Percentiles rank a stretch among this genome's conserved stretches.
Evolutionary conservation across 2,113 vertebrate genomes (phyloP).

Genomic region (Poeciliopsis prolifica): DNA sequence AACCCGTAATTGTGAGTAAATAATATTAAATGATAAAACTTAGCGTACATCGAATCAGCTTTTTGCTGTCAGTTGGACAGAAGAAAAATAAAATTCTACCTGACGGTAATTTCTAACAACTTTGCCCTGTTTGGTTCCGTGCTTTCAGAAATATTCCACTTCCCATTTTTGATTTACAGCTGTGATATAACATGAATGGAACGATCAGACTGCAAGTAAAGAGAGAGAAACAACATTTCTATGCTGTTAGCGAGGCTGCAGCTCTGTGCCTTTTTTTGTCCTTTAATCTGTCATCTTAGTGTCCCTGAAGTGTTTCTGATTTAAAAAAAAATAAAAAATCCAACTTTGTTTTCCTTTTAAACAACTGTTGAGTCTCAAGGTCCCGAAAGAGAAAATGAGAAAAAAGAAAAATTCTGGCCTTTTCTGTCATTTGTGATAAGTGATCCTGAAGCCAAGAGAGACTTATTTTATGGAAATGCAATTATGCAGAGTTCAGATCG

Average conservation of each 20-base stretch:
- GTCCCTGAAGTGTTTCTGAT: neutral
- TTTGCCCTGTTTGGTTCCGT: slow-evolving; percentile 26
- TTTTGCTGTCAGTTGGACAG: slow-evolving; percentile 3
- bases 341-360: neutral
- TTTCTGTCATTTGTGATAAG: slow-evolving; percentile 46
- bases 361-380: neutral
- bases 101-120: slow-evolving; percentile 45
- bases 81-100: slow-evolving; percentile 40
- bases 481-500: neutral
- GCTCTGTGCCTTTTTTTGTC: slow-evolving; percentile 10
- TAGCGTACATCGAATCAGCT: slow-evolving; percentile 1
- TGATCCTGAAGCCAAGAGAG: neutral
- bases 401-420: neutral
- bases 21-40: neutral
- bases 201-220: slow-evolving; percentile 59
- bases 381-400: slow-evolving; percentile 1
- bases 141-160: slow-evolving; percentile 50
- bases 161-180: slow-evolving; percentile 48
- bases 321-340: neutral
- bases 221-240: slow-evolving; percentile 31
- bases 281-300: slow-evolving; percentile 26
- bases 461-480: neutral
- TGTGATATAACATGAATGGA: slow-evolving; percentile 65
- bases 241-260: slow-evolving; percentile 10
- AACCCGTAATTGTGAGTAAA: neutral